Conservation (phyloP, 2,888 invertebrate species). For the Morpho achilles region DNA sequence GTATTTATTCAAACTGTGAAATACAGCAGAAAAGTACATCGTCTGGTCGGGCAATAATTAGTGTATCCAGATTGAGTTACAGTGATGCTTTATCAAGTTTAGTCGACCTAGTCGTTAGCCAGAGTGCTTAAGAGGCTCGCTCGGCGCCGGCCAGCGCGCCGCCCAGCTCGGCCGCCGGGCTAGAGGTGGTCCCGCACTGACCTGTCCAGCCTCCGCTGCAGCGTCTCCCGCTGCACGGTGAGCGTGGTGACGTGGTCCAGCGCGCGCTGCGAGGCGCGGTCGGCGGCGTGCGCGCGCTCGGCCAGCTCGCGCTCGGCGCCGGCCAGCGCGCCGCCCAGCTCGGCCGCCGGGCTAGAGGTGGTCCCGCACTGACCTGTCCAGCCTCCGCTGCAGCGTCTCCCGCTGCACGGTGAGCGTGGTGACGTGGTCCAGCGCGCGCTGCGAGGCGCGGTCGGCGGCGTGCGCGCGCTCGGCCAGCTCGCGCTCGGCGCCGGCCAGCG, state of each 20-base stretch:
- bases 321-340: conserved; percentile 35
- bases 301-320: conserved; percentile 32
- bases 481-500: conserved; percentile 30
- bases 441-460: conserved; percentile 38
- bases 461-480: conserved; percentile 32
- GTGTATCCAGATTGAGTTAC: too few relatives aligned
- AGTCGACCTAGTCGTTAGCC: too few relatives aligned
- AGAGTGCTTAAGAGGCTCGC: too few relatives aligned
- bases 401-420: conserved; percentile 65
- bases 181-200: conserved; percentile 22
- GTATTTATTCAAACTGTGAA: too few relatives aligned
- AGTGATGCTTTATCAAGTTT: too few relatives aligned
- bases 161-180: conserved; percentile 33
- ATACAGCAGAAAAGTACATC: too few relatives aligned
- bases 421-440: conserved; percentile 51
- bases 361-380: conserved; percentile 44
- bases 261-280: conserved; percentile 40
- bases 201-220: conserved; percentile 62
- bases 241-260: conserved; percentile 60
- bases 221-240: conserved; percentile 63
- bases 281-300: conserved; percentile 34
- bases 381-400: conserved; percentile 61
- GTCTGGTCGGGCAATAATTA: too few relatives aligned
- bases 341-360: conserved; percentile 23
- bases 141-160: conserved; percentile 33